phyloP scores from a whole-genome alignment of 2,888 invertebrate genomes.

The Tridacna gigas region DNA sequence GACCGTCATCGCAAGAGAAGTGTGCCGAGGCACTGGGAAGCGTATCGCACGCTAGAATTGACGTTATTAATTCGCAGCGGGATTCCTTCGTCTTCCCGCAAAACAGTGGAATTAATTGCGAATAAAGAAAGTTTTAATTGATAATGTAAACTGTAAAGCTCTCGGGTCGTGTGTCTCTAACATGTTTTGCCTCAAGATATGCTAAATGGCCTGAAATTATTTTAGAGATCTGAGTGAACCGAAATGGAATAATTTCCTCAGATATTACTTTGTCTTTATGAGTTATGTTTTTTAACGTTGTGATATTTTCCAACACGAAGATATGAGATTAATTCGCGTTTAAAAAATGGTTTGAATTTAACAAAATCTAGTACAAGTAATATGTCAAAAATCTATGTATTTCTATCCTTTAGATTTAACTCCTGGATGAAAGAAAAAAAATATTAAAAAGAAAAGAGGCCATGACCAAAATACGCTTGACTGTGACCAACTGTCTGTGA shows the following conservation, averaged over 20 bases:
- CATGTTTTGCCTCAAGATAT: slow-evolving; percentile 45
- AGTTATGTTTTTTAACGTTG: slow-evolving; percentile 4
- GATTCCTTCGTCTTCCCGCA: slow-evolving; percentile 41
- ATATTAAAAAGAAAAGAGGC: too few relatives aligned
- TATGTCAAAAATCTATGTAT: too few relatives aligned
- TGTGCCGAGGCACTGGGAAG: slow-evolving; percentile 19
- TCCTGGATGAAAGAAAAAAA: too few relatives aligned
- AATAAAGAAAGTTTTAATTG: slow-evolving; percentile 61
- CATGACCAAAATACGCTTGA: too few relatives aligned
- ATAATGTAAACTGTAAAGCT: slow-evolving; percentile 35
- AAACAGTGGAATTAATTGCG: slow-evolving; percentile 59
- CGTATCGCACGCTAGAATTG: slow-evolving; percentile 17
- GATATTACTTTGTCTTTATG: slow-evolving; percentile 20
- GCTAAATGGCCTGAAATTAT: slow-evolving; percentile 28
- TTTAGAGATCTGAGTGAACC: slow-evolving; percentile 21
- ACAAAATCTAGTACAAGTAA: too few relatives aligned
- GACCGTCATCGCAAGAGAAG: slow-evolving; percentile 50
- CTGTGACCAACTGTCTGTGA: too few relatives aligned
- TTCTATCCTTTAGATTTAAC: too few relatives aligned
- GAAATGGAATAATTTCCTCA: slow-evolving; percentile 33
- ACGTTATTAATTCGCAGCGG: slow-evolving; percentile 59
- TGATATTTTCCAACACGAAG: slow-evolving; percentile 25
- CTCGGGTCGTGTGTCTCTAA: slow-evolving; percentile 14
- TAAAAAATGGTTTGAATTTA: too few relatives aligned
- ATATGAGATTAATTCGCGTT: too few relatives aligned